A percentile compares a stretch with the other conserved stretches of the same genome.
phyloP scores from a whole-genome alignment of 2,888 invertebrate genomes.

The Eilema caniola region DNA sequence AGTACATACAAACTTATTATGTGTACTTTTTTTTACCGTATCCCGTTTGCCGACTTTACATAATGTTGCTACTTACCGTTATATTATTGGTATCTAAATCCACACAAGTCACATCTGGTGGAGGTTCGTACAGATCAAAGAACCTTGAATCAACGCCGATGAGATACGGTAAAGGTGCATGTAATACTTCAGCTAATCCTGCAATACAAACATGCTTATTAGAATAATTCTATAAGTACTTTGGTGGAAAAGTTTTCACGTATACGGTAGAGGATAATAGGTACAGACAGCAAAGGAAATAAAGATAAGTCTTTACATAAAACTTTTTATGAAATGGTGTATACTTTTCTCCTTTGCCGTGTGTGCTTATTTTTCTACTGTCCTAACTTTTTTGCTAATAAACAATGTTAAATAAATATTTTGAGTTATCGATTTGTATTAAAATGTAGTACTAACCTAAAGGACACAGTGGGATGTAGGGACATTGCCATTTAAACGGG shows the following conservation, averaged over 20 bases:
- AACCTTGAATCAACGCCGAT: slow-evolving; percentile 99
- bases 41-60: too few relatives aligned
- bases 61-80: slow-evolving; percentile 86
- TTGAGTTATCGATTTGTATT: too few relatives aligned
- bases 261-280: not conserved
- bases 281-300: too few relatives aligned
- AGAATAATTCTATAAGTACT: too few relatives aligned
- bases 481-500: slow-evolving; percentile 99
- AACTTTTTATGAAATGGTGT: too few relatives aligned
- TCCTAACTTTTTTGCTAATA: not conserved
- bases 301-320: too few relatives aligned
- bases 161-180: slow-evolving; percentile 98
- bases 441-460: slow-evolving; percentile 86
- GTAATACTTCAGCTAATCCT: slow-evolving; percentile 97
- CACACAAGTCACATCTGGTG: slow-evolving; percentile 98
- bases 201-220: slow-evolving; percentile 47
- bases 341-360: too few relatives aligned
- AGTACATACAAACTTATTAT: too few relatives aligned
- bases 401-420: too few relatives aligned
- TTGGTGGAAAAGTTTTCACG: too few relatives aligned
- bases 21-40: too few relatives aligned
- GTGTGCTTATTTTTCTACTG: not conserved
- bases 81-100: slow-evolving; percentile 99
- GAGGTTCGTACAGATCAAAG: slow-evolving; percentile 98
- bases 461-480: slow-evolving; percentile 99